Evolutionary conservation across 2,888 invertebrate genomes (phyloP).

Genomic region (Drosophila nr. medialis): DNA sequence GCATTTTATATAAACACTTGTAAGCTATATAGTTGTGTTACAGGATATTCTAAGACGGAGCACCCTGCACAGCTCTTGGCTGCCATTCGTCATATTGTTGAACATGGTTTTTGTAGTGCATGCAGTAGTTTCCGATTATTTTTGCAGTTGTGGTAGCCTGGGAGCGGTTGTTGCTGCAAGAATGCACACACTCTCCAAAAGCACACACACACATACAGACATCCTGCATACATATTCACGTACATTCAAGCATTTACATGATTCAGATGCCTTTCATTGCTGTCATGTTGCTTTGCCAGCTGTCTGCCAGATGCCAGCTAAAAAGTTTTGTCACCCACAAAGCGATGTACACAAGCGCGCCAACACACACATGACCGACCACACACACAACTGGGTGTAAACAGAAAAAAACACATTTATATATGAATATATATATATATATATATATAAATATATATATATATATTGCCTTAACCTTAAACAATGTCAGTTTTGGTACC

Average conservation of each 20-base stretch:
- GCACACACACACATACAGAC: constrained; percentile 13
- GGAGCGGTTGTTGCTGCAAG: constrained; percentile 40
- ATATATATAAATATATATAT: too few relatives aligned
- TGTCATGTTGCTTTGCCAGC: constrained; percentile 65
- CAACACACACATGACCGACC: constrained; percentile 9
- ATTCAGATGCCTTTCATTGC: constrained; percentile 51
- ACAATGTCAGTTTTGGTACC: constrained; percentile 74
- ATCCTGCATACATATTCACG: constrained; percentile 3
- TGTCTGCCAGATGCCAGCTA: constrained; percentile 62
- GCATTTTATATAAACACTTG: not conserved
- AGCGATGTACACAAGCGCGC: constrained; percentile 28
- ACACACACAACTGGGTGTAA: constrained; percentile 13
- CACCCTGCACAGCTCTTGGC: not conserved
- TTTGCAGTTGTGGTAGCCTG: constrained; percentile 21
- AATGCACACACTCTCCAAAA: constrained; percentile 27
- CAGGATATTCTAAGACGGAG: not conserved
- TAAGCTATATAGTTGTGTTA: not conserved
- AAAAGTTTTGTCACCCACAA: constrained; percentile 54
- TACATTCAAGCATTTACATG: constrained; percentile 9
- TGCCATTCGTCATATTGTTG: constrained; percentile 21
- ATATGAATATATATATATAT: constrained; percentile 4
- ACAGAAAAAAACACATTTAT: constrained; percentile 1
- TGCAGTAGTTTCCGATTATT: constrained; percentile 35
- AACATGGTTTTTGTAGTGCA: constrained; percentile 20
- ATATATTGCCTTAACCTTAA: constrained; percentile 56